Conservation (phyloP, 1,140 invertebrate genomes). For the Tyrophagus putrescentiae region DNA sequence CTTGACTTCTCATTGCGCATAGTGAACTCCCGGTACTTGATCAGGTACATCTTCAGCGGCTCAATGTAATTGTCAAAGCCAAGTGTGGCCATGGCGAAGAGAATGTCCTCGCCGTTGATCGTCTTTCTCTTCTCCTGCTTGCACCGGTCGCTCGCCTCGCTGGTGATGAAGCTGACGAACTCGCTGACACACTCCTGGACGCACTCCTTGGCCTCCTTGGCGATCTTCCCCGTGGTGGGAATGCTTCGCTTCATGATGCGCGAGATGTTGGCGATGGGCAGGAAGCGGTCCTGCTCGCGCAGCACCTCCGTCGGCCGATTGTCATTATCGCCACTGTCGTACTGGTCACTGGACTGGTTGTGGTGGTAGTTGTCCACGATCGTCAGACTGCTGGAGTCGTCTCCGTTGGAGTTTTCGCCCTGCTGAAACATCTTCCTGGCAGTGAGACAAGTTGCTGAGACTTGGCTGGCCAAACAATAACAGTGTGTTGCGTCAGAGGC, state of each 20-base stretch:
- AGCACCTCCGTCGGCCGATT: conserved; percentile 31
- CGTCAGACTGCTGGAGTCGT: no score
- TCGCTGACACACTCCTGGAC: conserved; percentile 99
- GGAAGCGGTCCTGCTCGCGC: conserved; percentile 68
- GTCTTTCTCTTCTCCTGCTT: conserved; percentile 97
- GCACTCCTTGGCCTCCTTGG: conserved; percentile 97
- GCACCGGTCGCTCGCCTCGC: conserved; percentile 89
- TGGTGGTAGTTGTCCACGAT: not conserved
- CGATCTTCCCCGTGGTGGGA: conserved; percentile 91
- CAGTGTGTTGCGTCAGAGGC: no score
- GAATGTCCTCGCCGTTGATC: conserved; percentile 94
- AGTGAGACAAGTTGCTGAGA: no score
- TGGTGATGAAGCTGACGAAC: conserved; percentile 98
- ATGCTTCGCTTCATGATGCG: conserved; percentile 98
- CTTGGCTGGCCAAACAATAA: no score
- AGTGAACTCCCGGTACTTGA: conserved; percentile 74
- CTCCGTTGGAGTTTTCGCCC: conserved; percentile 4
- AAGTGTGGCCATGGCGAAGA: conserved; percentile 88
- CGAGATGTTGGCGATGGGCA: conserved; percentile 95
- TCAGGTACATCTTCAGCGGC: conserved; percentile 83
- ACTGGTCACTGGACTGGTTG: conserved; percentile 12
- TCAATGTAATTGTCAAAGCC: conserved; percentile 99
- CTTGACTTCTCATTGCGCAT: conserved; percentile 5
- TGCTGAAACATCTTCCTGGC: conserved; percentile 10
- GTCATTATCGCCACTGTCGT: conserved; percentile 29